Conservation (phyloP, 2,888 invertebrate species). For the Cistogaster globosa region DNA sequence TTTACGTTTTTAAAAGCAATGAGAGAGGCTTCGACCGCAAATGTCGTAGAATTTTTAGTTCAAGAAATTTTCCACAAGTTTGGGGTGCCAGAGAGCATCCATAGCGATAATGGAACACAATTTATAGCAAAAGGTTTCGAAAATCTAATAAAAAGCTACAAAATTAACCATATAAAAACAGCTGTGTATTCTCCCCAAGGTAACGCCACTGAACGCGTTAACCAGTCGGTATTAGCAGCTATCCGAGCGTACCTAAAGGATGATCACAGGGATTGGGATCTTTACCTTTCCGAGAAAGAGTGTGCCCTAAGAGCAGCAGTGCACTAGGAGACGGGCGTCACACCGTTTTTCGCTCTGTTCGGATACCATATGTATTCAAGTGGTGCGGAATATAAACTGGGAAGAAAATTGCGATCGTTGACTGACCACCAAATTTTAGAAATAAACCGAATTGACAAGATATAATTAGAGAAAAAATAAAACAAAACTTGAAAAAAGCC, state of each 20-base stretch:
- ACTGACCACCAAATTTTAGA: not conserved
- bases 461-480: not conserved
- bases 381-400: conserved; percentile 1
- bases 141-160: not conserved
- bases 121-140: not conserved
- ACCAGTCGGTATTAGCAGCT: conserved; percentile 11
- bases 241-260: conserved; percentile 13
- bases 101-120: not conserved
- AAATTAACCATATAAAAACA: not conserved
- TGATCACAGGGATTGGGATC: too few relatives aligned
- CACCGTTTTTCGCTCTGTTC: not conserved
- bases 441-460: not conserved
- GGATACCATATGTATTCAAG: conserved; percentile 22
- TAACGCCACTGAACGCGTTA: conserved; percentile 13
- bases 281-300: conserved; percentile 6
- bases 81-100: not conserved
- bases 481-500: conserved; percentile 3
- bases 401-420: not conserved
- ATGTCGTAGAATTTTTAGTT: too few relatives aligned
- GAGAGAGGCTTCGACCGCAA: too few relatives aligned
- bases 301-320: conserved; percentile 12
- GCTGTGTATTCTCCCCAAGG: conserved; percentile 3
- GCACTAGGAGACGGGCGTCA: not conserved
- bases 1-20: too few relatives aligned
- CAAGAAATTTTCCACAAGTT: not conserved